These are phyloP conservation scores for Osmerus mordax DNA, from an alignment of 2,113 vertebrate species.

Conservation along the genomic window DNA sequence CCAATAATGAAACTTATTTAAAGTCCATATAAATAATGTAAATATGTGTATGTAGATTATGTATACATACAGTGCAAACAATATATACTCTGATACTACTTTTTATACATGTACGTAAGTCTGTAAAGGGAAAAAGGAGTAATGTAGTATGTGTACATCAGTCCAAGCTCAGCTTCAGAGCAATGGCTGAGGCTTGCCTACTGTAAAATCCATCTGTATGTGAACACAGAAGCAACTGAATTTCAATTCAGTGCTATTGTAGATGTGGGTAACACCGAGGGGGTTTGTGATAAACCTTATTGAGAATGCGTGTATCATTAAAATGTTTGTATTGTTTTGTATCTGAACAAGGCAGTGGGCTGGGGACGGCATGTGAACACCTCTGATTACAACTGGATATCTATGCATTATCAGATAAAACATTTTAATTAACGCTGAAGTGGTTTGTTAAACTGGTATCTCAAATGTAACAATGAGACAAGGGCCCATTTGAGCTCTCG, in stretches of 20 bases:
- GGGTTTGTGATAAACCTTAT: constrained; percentile 29
- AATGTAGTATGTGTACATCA: neutral
- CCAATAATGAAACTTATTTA: constrained; percentile 47
- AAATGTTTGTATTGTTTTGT: constrained; percentile 40
- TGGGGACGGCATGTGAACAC: constrained; percentile 55
- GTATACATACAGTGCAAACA: constrained; percentile 56
- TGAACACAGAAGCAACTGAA: constrained; percentile 18
- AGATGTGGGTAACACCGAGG: constrained; percentile 29
- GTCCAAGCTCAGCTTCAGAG: constrained; percentile 36
- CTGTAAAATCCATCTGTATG: constrained; percentile 32
- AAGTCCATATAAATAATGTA: constrained; percentile 67
- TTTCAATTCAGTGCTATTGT: constrained; percentile 31
- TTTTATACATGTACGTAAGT: constrained; percentile 37
- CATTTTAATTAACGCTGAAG: constrained; percentile 23
- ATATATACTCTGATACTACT: constrained; percentile 43
- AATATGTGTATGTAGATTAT: constrained; percentile 65
- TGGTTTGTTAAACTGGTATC: constrained; percentile 30
- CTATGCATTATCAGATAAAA: constrained; percentile 70
- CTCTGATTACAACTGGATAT: constrained; percentile 68
- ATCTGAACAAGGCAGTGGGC: constrained; percentile 25
- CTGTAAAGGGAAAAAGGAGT: constrained; percentile 2
- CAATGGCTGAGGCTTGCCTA: constrained; percentile 12
- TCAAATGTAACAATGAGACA: constrained; percentile 29
- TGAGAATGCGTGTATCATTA: constrained; percentile 48
- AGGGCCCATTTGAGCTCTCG: constrained; percentile 12